phyloP scores from a whole-genome alignment of 2,113 vertebrate genomes.

The Chaetorhynchus papuensis region DNA sequence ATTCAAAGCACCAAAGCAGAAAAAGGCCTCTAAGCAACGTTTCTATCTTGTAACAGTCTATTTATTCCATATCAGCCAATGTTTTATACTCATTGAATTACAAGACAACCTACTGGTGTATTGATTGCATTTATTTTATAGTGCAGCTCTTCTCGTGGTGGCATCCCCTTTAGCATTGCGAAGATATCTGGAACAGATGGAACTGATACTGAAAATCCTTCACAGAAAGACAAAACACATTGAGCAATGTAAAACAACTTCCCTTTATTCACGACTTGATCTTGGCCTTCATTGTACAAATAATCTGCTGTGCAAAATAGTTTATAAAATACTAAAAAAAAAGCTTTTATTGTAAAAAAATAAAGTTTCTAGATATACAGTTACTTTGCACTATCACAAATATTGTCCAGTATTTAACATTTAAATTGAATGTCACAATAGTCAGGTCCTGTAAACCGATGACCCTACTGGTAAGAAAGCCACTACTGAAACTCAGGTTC shows the following conservation, averaged over 20 bases:
- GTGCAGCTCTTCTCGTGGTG: background rate
- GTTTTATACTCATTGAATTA: background rate
- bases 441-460: slow-evolving; percentile 7
- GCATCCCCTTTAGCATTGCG: background rate
- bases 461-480: slow-evolving; percentile 15
- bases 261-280: slow-evolving; percentile 48
- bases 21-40: background rate
- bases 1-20: background rate
- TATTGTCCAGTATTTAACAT: background rate
- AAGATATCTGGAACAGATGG: background rate
- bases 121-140: background rate
- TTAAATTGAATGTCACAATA: background rate
- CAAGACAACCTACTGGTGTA: background rate
- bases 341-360: slow-evolving; percentile 59
- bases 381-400: slow-evolving; percentile 28
- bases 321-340: slow-evolving; percentile 63
- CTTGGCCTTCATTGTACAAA: slow-evolving; percentile 50
- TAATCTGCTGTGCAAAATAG: slow-evolving; percentile 66
- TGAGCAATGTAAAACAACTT: background rate
- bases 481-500: slow-evolving; percentile 1
- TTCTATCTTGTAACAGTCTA: background rate
- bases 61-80: background rate
- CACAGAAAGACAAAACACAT: background rate
- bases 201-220: background rate
- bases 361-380: slow-evolving; percentile 48